phyloP scores from a whole-genome alignment of 2,888 invertebrate species.

The Charanyca ferruginea region DNA sequence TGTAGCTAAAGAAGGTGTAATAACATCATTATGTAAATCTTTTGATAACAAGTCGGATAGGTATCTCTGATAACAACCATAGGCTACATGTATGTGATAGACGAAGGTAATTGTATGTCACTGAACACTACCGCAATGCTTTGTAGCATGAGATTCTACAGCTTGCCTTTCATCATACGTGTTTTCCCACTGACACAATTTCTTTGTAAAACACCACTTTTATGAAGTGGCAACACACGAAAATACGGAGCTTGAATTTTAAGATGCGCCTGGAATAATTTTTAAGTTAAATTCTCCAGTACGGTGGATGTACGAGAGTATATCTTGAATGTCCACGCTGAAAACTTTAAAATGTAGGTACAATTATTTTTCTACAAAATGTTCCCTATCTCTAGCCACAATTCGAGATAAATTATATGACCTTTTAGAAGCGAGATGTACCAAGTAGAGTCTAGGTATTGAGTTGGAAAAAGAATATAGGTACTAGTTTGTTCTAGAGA shows the following conservation, averaged over 20 bases:
- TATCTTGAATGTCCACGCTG: conserved; percentile 54
- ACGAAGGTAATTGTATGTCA: conserved; percentile 33
- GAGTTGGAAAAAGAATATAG: conserved; percentile 1
- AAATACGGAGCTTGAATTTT: conserved; percentile 63
- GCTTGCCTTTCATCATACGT: conserved; percentile 56
- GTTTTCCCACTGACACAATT: conserved; percentile 76
- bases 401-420: conserved; percentile 28
- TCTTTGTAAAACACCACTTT: conserved; percentile 74
- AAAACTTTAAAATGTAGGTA: conserved; percentile 56
- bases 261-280: conserved; percentile 55
- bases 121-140: conserved; percentile 10
- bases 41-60: conserved; percentile 19
- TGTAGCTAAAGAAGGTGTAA: conserved; percentile 9
- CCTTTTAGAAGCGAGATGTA: conserved; percentile 1
- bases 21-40: conserved; percentile 25
- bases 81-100: conserved; percentile 15
- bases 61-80: no score
- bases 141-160: conserved; percentile 23
- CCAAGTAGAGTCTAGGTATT: not conserved
- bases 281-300: conserved; percentile 50
- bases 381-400: conserved; percentile 9
- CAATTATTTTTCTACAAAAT: conserved; percentile 24
- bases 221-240: conserved; percentile 70
- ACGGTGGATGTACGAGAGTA: conserved; percentile 39
- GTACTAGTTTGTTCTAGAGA: no score